These are phyloP conservation scores for Pammene fasciana DNA, from an alignment of 2,888 invertebrate genomes.

Conservation along the genomic window DNA sequence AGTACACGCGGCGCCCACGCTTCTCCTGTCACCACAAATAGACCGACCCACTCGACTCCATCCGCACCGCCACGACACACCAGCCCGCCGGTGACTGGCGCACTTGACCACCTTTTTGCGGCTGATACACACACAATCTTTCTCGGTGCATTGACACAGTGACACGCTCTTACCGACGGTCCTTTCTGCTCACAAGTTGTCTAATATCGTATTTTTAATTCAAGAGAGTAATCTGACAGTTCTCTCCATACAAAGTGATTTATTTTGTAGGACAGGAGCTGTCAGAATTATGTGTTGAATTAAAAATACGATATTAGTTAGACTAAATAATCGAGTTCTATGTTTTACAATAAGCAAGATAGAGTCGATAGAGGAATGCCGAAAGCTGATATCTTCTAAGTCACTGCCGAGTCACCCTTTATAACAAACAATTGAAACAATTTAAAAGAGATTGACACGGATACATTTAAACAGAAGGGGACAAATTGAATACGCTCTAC, in stretches of 20 bases:
- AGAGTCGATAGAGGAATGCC: not conserved
- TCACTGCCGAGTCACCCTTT: constrained; percentile 21
- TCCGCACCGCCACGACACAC: constrained; percentile 66
- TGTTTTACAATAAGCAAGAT: not conserved
- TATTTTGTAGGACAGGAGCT: too few relatives aligned
- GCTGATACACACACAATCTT: constrained; percentile 21
- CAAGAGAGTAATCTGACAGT: too few relatives aligned
- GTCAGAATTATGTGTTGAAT: too few relatives aligned
- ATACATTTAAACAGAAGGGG: constrained; percentile 30
- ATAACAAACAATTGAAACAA: constrained; percentile 26
- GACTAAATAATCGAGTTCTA: not conserved
- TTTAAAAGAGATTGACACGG: constrained; percentile 35
- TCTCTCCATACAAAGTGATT: too few relatives aligned
- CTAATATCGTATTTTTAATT: too few relatives aligned
- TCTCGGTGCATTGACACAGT: constrained; percentile 22
- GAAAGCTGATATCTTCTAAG: constrained; percentile 3
- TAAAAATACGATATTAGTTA: too few relatives aligned
- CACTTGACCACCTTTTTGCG: constrained; percentile 34
- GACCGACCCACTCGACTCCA: constrained; percentile 77
- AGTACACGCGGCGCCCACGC: constrained; percentile 82
- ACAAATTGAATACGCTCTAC: constrained; percentile 31
- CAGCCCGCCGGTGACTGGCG: constrained; percentile 49
- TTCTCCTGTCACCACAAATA: constrained; percentile 82
- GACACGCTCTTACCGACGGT: constrained; percentile 1
- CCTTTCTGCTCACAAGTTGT: not conserved